Evolutionary conservation across 2,113 vertebrate genomes (phyloP).

Genomic region (Charina bottae): DNA sequence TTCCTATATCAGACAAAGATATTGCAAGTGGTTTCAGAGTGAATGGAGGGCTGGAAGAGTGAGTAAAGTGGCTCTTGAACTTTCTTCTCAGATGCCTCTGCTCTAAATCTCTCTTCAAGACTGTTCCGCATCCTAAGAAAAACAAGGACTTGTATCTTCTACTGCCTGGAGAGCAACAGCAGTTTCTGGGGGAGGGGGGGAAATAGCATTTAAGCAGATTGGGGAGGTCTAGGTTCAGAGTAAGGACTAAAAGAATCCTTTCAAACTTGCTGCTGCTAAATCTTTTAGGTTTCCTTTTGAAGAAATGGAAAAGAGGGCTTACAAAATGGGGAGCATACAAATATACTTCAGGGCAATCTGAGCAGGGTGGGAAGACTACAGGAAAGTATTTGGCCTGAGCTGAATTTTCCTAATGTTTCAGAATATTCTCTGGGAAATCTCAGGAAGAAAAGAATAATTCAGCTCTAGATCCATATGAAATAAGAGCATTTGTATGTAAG

Average conservation of each 20-base stretch:
- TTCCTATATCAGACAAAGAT: not conserved
- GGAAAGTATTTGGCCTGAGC: not conserved
- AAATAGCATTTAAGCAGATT: not conserved
- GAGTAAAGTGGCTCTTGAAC: not conserved
- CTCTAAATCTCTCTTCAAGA: not conserved
- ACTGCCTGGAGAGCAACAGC: not conserved
- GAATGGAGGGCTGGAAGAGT: not conserved
- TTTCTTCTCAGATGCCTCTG: not conserved
- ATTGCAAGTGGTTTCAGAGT: not conserved
- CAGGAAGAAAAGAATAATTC: not conserved
- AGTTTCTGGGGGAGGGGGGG: not conserved
- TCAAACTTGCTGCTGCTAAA: not conserved
- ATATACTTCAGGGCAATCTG: not conserved
- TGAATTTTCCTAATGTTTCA: not conserved
- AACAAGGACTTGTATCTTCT: not conserved
- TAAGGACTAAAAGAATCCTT: not conserved
- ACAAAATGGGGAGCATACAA: not conserved
- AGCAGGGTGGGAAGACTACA: not conserved
- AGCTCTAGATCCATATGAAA: not conserved
- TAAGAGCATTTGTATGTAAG: not conserved
- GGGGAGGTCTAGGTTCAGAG: not conserved
- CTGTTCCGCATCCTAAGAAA: not conserved
- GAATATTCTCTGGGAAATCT: not conserved
- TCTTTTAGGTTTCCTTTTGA: not conserved
- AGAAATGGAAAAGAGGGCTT: not conserved